Evolutionary conservation across 2,113 vertebrate species (phyloP).

Genomic region (Crypturellus undulatus): DNA sequence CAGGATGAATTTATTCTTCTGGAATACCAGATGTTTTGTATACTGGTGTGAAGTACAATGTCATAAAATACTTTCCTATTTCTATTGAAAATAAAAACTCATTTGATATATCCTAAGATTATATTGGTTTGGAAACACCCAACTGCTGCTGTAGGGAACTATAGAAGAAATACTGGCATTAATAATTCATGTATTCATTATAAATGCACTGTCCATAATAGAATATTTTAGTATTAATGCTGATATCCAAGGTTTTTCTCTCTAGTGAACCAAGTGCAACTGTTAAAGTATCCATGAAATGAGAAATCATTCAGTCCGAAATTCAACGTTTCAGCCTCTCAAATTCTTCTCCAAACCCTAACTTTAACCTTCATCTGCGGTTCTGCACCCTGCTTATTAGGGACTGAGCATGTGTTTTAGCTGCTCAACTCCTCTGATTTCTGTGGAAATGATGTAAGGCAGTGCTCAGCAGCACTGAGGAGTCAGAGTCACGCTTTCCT

Average conservation of each 20-base stretch:
- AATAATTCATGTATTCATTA: constrained; percentile 43
- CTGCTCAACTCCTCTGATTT: neutral
- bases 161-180: constrained; percentile 4
- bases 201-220: constrained; percentile 25
- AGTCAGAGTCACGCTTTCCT: neutral
- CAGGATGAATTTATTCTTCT: neutral
- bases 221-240: constrained; percentile 62
- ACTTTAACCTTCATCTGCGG: neutral
- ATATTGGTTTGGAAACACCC: neutral
- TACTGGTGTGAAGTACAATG: neutral
- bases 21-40: neutral
- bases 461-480: rapidly evolving
- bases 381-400: neutral
- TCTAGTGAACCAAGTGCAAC: neutral
- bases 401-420: neutral
- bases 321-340: neutral
- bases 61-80: neutral
- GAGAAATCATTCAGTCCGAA: constrained; percentile 32
- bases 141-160: neutral
- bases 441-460: neutral
- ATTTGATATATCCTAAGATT: neutral
- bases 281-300: constrained; percentile 57
- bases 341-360: neutral
- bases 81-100: neutral
- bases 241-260: constrained; percentile 18